Conservation (phyloP, 2,888 invertebrate genomes). For the Tachina grossa region DNA sequence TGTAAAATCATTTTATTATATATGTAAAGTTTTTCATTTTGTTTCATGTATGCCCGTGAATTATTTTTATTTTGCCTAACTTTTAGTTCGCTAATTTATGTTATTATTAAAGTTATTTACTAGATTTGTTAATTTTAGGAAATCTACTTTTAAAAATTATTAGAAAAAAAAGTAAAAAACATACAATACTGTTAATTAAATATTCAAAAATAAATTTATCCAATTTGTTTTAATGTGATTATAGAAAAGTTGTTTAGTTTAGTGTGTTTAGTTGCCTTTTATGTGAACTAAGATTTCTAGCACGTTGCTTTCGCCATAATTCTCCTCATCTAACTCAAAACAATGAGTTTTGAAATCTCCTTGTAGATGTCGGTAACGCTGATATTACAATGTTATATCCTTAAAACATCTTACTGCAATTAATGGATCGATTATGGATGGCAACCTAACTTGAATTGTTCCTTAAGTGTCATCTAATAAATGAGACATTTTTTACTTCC, state of each 20-base stretch:
- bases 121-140: conserved; percentile 50
- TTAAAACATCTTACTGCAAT: too few relatives aligned
- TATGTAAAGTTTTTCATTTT: conserved; percentile 15
- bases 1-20: conserved; percentile 43
- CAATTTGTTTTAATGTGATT: conserved; percentile 49
- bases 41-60: conserved; percentile 48
- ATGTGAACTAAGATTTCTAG: too few relatives aligned
- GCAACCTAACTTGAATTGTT: too few relatives aligned
- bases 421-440: too few relatives aligned
- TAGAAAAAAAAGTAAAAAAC: conserved; percentile 19
- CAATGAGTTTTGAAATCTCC: too few relatives aligned
- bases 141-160: conserved; percentile 46
- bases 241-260: neutral
- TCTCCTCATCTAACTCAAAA: neutral
- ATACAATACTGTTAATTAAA: conserved; percentile 52
- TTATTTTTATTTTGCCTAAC: conserved; percentile 35
- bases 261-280: neutral
- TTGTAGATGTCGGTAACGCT: too few relatives aligned
- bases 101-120: conserved; percentile 42
- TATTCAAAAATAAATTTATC: conserved; percentile 33
- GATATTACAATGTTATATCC: too few relatives aligned
- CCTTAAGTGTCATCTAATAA: too few relatives aligned
- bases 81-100: conserved; percentile 52
- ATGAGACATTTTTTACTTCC: too few relatives aligned
- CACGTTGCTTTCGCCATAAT: neutral